Evolutionary conservation across 2,113 vertebrate species (phyloP).

Genomic region (Seriola dumerili): DNA sequence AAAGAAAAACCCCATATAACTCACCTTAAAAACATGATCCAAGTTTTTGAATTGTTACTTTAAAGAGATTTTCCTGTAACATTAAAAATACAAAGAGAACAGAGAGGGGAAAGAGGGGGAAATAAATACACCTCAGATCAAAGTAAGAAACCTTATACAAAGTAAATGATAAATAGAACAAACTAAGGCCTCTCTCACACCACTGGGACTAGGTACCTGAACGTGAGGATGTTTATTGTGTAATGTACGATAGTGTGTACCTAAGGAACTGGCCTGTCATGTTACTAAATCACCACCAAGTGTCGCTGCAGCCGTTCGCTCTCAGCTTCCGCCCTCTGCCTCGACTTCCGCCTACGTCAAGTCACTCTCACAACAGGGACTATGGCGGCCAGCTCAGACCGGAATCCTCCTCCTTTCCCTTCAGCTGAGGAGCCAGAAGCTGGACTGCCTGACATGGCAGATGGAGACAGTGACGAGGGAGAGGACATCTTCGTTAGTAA

Average conservation of each 20-base stretch:
- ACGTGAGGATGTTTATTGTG: too few species aligned
- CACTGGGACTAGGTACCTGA: too few species aligned
- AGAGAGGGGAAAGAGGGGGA: too few species aligned
- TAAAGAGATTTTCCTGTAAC: too few species aligned
- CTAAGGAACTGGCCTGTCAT: neutral
- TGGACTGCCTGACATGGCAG: conserved; percentile 68
- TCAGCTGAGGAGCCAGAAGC: conserved; percentile 80
- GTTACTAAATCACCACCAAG: neutral
- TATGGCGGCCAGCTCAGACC: conserved; percentile 88
- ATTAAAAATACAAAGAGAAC: too few species aligned
- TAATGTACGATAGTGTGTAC: too few species aligned
- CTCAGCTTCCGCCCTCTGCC: accelerated
- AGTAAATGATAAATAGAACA: too few species aligned
- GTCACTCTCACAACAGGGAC: conserved; percentile 67
- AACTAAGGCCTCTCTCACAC: too few species aligned
- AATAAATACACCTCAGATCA: too few species aligned
- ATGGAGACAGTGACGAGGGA: conserved; percentile 90
- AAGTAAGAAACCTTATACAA: too few species aligned
- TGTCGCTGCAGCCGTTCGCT: conserved; percentile 32
- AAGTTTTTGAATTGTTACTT: too few species aligned
- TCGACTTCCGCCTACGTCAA: conserved; percentile 64
- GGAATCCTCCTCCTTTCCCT: conserved; percentile 89
- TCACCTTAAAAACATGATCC: too few species aligned
- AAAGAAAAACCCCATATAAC: neutral
- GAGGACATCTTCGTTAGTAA: conserved; percentile 92